Evolutionary conservation across 1,140 invertebrate species (phyloP).

Genomic region (Eriocheir sinensis): DNA sequence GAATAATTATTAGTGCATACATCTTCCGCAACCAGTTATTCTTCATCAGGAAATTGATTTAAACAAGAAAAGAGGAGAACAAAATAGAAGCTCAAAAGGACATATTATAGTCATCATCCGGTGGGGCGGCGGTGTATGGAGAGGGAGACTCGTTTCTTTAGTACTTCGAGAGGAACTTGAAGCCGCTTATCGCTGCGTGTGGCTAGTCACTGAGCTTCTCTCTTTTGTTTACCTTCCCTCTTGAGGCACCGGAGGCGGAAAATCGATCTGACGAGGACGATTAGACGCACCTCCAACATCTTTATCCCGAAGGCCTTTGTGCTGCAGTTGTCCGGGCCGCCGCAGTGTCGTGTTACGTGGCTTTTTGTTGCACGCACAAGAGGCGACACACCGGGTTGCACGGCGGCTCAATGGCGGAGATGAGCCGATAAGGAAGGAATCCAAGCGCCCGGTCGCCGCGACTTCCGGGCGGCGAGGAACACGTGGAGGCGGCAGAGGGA

Average conservation of each 20-base stretch:
- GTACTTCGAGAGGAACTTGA: not conserved
- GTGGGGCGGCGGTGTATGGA: not conserved
- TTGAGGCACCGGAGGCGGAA: not conserved
- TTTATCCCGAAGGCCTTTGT: not conserved
- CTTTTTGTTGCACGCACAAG: constrained; percentile 12
- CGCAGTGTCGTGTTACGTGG: not conserved
- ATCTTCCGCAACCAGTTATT: not conserved
- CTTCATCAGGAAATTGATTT: not conserved
- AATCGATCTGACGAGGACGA: constrained; percentile 1
- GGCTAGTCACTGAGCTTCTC: not conserved
- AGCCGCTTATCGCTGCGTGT: not conserved
- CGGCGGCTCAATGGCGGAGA: not conserved
- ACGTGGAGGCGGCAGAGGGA: not conserved
- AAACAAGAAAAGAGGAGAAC: not conserved
- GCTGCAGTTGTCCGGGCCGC: not conserved
- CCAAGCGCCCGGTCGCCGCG: not conserved
- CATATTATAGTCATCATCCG: not conserved
- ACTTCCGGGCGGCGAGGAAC: not conserved
- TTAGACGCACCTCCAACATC: not conserved
- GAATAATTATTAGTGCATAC: no score
- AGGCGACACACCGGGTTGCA: not conserved
- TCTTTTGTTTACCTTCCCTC: constrained; percentile 24
- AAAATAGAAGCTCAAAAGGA: not conserved
- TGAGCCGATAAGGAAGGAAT: not conserved
- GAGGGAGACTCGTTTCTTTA: not conserved